Evolutionary conservation across 2,113 vertebrate genomes (phyloP).

Genomic region (Crotophaga sulcirostris): DNA sequence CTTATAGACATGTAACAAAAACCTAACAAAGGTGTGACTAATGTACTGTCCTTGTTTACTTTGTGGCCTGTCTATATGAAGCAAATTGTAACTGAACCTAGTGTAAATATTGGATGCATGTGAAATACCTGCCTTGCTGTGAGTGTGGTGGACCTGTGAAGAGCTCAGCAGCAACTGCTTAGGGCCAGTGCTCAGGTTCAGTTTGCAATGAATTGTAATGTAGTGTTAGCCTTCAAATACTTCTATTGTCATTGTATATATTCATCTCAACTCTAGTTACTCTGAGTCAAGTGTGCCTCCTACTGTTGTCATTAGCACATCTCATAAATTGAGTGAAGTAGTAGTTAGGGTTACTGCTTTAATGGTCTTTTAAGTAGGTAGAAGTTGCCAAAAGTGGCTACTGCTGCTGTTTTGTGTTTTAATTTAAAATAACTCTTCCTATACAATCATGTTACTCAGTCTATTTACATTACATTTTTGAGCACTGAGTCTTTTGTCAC

Average conservation of each 20-base stretch:
- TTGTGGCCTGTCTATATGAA: neutral
- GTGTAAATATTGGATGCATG: neutral
- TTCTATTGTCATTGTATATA: neutral
- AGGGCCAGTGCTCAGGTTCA: neutral
- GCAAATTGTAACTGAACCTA: neutral
- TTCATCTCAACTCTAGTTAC: neutral
- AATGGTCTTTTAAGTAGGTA: neutral
- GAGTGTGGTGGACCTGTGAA: neutral
- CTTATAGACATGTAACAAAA: neutral
- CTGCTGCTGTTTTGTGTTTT: neutral
- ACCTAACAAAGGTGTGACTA: neutral
- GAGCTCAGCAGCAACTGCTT: neutral
- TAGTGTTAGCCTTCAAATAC: neutral
- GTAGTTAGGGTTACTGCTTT: neutral
- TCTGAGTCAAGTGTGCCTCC: conserved; percentile 65
- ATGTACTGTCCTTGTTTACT: neutral
- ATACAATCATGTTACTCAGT: neutral
- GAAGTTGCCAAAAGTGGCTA: neutral
- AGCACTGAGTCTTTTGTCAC: neutral
- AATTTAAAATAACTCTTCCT: neutral
- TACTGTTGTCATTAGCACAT: conserved; percentile 58
- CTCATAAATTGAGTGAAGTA: neutral
- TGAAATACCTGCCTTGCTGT: neutral
- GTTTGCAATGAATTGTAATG: neutral
- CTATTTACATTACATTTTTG: neutral